phyloP scores from a whole-genome alignment of 2,888 invertebrate species.

The Lathronympha strigana region DNA sequence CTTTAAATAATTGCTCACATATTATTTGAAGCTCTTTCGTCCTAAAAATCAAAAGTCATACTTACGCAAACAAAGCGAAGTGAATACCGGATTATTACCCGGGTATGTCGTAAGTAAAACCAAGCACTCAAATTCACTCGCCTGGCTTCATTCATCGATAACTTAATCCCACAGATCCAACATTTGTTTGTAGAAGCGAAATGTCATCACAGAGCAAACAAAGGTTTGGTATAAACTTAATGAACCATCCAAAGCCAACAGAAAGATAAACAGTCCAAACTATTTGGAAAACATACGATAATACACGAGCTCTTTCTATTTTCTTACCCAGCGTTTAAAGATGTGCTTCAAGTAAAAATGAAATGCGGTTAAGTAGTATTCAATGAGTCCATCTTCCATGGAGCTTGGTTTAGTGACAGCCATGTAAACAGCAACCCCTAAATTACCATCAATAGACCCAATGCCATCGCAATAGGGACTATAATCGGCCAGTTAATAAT shows the following conservation, averaged over 20 bases:
- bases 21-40: too few species aligned
- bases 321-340: conserved; percentile 48
- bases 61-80: too few species aligned
- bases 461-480: too few species aligned
- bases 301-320: conserved; percentile 56
- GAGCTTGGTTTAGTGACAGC: conserved; percentile 5
- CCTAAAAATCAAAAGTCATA: too few species aligned
- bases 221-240: conserved; percentile 65
- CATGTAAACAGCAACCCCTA: too few species aligned
- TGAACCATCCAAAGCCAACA: conserved; percentile 69
- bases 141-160: conserved; percentile 30
- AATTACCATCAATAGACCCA: too few species aligned
- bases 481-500: too few species aligned
- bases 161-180: conserved; percentile 43
- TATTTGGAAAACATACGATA: conserved; percentile 64
- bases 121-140: not conserved
- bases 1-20: too few species aligned
- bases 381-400: conserved; percentile 1
- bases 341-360: conserved; percentile 47
- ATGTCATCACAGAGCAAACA: conserved; percentile 58
- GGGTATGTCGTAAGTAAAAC: not conserved
- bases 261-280: conserved; percentile 55
- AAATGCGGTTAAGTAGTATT: conserved; percentile 42
- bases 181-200: conserved; percentile 50
- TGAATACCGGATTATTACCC: too few species aligned